phyloP scores from a whole-genome alignment of 2,888 invertebrate genomes.

The Fabriciana adippe region DNA sequence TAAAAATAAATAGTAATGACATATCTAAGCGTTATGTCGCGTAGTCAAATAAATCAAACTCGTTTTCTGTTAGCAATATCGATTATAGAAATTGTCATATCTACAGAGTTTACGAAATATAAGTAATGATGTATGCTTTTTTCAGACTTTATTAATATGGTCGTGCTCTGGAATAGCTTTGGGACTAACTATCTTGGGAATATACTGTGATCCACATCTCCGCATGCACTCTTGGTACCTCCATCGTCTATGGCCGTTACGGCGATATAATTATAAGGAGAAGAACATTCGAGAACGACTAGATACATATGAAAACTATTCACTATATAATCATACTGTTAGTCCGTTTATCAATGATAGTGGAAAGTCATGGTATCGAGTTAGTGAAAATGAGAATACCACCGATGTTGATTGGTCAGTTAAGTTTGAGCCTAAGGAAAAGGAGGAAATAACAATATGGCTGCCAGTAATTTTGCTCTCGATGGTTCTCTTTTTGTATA shows the following conservation, averaged over 20 bases:
- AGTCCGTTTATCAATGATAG: conserved; percentile 35
- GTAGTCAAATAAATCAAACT: neutral
- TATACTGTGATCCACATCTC: conserved; percentile 71
- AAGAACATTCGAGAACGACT: conserved; percentile 45
- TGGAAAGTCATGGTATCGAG: conserved; percentile 45
- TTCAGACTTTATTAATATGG: conserved; percentile 70
- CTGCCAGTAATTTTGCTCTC: conserved; percentile 68
- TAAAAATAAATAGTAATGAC: no score
- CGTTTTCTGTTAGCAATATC: no score
- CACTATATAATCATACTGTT: conserved; percentile 42
- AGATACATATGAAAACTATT: conserved; percentile 41
- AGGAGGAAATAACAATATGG: conserved; percentile 55
- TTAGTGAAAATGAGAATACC: conserved; percentile 47
- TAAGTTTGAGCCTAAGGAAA: conserved; percentile 45
- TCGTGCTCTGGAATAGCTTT: conserved; percentile 74
- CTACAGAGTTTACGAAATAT: no score
- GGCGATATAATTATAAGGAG: conserved; percentile 48
- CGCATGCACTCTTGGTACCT: conserved; percentile 66
- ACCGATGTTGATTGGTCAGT: conserved; percentile 46
- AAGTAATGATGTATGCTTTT: conserved; percentile 26
- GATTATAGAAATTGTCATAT: no score
- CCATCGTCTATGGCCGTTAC: conserved; percentile 61
- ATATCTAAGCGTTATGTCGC: neutral
- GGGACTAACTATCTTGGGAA: conserved; percentile 67
- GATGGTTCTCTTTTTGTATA: conserved; percentile 68